Evolutionary conservation across 2,113 vertebrate species (phyloP).

Genomic region (Eidolon helvum): DNA sequence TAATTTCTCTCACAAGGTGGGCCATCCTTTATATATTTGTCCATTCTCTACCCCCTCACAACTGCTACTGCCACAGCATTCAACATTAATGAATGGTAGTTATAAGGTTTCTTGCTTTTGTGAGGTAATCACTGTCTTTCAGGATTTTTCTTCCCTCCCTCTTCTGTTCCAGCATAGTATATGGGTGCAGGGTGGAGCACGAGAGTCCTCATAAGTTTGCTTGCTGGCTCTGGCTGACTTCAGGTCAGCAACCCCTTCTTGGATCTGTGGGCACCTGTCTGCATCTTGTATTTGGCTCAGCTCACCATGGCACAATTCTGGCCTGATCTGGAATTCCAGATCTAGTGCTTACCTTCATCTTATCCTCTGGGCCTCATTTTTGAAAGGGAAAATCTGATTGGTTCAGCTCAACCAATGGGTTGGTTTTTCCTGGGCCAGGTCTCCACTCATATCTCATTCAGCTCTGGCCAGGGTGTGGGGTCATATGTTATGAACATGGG

Average conservation of each 20-base stretch:
- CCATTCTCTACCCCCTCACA: background rate
- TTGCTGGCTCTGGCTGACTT: background rate
- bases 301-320: background rate
- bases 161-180: background rate
- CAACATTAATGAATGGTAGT: background rate
- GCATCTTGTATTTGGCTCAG: background rate
- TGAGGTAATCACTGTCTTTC: background rate
- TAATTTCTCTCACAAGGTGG: background rate
- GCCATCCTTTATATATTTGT: background rate
- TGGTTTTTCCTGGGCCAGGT: background rate
- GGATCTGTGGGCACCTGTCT: background rate
- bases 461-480: background rate
- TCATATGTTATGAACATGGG: background rate
- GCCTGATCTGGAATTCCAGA: background rate
- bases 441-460: background rate
- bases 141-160: background rate
- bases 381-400: background rate
- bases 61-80: background rate
- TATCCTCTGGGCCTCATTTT: background rate
- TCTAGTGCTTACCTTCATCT: background rate
- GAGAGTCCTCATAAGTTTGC: background rate
- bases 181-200: background rate
- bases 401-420: background rate
- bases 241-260: background rate
- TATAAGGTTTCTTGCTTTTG: background rate